Evolutionary conservation across 1,140 invertebrate genomes (phyloP), one percentile per base, ranked within the genome.

Genomic region (Atta colombica): DNA sequence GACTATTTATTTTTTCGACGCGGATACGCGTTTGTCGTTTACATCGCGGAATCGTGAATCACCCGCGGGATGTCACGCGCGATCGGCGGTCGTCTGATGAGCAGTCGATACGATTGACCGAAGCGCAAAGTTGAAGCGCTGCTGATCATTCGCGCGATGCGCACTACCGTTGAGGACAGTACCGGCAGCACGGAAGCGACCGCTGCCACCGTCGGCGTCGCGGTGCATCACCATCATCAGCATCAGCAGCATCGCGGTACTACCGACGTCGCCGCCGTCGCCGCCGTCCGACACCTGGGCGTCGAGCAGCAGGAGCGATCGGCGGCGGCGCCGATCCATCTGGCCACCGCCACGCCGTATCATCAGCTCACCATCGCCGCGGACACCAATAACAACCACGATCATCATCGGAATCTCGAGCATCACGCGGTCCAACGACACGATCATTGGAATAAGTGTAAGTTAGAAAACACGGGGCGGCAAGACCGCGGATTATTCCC

Each of bases 381-480:
- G 53, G 94, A 95, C 90, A 93, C 91, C 89, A 95, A 95, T 92
- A 95, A 95, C 93, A 95, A 95, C 77, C 93, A 95, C 89, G 94
- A 95, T 81, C 94, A 95, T 89, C 94, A 95, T 87, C 92, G 94
- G 81, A 94, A 95, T 86, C 91, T 95, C 90, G 94, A 93, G 63
- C 93, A 92, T 51, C 88, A 89, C 45, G 71, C 89, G 69, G 87
- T 93, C 63, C 94, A 94, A 86, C 91, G 89, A n/a, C 93, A 94
- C 89, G 94, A 95, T 87, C 93, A 94, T 68, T 94, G 94, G 94
- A 93, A 85, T 90, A 95, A 95, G 94, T 95, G 94, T 95, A 95
- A 95, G 94, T 95, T 88, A 71, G 61, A 85, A 85, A 18, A 51
- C 63, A 58, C 39, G 21, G 25, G n/a, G 18, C n/a, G 39, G 45